Evolutionary conservation across 1,140 invertebrate genomes (phyloP).

Genomic region (Melipona quadrifasciata): DNA sequence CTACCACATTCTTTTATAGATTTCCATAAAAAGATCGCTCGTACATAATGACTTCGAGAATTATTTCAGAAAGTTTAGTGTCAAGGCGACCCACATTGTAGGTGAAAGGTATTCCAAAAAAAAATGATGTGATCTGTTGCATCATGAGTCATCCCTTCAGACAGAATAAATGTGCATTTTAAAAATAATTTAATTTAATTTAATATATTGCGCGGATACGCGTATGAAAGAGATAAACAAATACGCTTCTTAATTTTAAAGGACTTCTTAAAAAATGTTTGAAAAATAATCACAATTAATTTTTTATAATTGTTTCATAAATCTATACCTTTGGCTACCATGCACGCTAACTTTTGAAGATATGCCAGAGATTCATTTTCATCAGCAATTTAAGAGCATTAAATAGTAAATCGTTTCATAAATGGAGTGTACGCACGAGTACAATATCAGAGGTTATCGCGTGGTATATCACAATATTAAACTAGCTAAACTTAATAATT

Average conservation of each 20-base stretch:
- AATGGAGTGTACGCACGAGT: not conserved
- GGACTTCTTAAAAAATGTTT: not conserved
- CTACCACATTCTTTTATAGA: constrained; percentile 7
- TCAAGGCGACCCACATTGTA: constrained; percentile 51
- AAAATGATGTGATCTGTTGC: constrained; percentile 30
- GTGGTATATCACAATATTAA: not conserved
- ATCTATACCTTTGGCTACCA: not conserved
- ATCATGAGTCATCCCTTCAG: constrained; percentile 37
- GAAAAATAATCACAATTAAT: not conserved
- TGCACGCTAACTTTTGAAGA: constrained; percentile 20
- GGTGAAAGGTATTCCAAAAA: constrained; percentile 45
- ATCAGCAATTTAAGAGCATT: constrained; percentile 8
- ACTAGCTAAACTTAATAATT: not conserved
- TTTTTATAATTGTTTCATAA: not conserved
- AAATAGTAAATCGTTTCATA: not conserved
- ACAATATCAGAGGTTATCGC: no score
- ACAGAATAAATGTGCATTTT: not conserved
- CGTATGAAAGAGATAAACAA: not conserved
- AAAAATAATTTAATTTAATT: constrained; percentile 13
- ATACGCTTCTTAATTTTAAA: not conserved
- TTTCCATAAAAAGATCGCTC: constrained; percentile 29
- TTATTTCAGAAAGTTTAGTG: constrained; percentile 55
- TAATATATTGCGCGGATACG: not conserved
- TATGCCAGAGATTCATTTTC: constrained; percentile 26
- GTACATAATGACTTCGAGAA: constrained; percentile 44